A percentile compares a stretch with the other conserved stretches of the same genome.
phyloP scores from a whole-genome alignment of 35 echinoderm and acorn worm species.

The Amphiura filiformis region DNA sequence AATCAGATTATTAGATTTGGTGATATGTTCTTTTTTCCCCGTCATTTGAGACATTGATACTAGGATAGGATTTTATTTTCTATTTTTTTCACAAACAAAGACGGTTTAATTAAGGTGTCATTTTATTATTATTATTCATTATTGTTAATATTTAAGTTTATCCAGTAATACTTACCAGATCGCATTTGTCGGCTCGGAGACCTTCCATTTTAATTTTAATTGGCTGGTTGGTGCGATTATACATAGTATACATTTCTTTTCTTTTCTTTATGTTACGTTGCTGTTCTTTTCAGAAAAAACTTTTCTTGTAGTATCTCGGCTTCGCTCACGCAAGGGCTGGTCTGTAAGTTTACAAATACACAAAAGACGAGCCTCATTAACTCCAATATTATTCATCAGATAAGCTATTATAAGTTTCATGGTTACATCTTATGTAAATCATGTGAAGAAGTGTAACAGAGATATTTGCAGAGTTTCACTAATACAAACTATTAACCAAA shows the following conservation, averaged over 20 bases:
- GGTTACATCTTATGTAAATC: not conserved
- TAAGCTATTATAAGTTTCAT: not conserved
- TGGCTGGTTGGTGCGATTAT: not conserved
- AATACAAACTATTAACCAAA: not conserved
- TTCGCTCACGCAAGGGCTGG: not conserved
- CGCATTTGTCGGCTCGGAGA: not conserved
- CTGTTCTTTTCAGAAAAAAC: no score
- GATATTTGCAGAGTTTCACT: not conserved
- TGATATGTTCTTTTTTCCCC: no score
- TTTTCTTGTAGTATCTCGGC: not conserved
- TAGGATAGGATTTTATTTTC: not conserved
- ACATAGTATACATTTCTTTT: not conserved
- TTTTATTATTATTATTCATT: not conserved
- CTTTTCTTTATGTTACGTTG: not conserved
- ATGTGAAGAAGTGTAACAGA: not conserved
- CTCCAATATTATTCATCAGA: no score
- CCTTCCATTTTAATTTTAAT: not conserved
- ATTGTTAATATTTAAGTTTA: not conserved
- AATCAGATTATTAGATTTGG: no score
- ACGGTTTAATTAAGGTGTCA: not conserved
- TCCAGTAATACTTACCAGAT: not conserved
- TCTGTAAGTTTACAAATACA: not conserved
- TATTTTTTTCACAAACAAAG: not conserved
- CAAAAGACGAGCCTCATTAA: not conserved
- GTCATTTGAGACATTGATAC: no score